Percentiles rank a stretch among this genome's conserved stretches.
These are phyloP conservation scores for Cacatua alba DNA, from an alignment of 2,113 vertebrate species.

Conservation along the genomic window DNA sequence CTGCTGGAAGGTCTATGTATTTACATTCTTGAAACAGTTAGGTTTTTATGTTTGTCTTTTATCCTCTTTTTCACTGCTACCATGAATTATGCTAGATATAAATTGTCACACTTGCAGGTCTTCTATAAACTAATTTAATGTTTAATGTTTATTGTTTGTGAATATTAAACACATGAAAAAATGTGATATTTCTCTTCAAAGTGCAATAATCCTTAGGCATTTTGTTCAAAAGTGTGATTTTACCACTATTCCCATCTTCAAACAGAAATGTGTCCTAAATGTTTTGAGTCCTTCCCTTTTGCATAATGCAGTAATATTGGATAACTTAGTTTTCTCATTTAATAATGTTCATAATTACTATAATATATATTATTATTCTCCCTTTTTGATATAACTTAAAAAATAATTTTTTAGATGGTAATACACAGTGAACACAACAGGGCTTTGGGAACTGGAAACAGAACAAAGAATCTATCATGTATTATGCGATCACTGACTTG, in stretches of 20 bases:
- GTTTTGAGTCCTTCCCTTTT: neutral
- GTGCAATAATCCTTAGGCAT: neutral
- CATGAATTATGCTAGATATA: neutral
- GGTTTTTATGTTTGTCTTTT: neutral
- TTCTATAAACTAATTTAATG: neutral
- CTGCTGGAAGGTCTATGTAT: neutral
- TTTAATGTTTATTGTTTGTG: neutral
- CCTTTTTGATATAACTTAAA: neutral
- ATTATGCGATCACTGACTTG: neutral
- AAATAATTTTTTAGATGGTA: neutral
- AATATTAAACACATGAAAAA: neutral
- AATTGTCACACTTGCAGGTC: neutral
- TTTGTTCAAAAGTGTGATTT: constrained; percentile 2
- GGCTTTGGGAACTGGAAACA: neutral
- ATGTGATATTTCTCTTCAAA: neutral
- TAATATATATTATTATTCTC: neutral
- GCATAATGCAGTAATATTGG: neutral
- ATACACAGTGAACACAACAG: neutral
- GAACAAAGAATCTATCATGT: neutral
- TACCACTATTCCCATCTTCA: neutral
- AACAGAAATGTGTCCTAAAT: neutral
- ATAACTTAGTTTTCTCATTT: neutral
- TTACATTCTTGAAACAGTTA: neutral
- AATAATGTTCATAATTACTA: neutral
- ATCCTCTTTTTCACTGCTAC: neutral